Percentiles rank a stretch among this genome's conserved stretches.
These are phyloP conservation scores for Todiramphus saurophagus DNA, from an alignment of 2,113 vertebrate genomes.

Conservation along the genomic window DNA sequence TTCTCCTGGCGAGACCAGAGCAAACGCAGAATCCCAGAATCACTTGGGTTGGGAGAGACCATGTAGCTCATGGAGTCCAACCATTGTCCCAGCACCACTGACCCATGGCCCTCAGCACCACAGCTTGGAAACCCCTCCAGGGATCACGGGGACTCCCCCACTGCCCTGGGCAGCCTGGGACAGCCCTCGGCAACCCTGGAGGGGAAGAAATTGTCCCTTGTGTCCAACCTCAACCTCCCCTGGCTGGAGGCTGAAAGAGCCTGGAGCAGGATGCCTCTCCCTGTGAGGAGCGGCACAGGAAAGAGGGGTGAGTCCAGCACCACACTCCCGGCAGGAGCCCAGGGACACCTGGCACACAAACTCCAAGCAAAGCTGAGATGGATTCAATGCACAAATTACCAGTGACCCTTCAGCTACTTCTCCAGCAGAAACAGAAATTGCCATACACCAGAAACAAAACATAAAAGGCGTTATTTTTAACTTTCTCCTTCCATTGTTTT, in stretches of 20 bases:
- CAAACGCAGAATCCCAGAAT: not conserved
- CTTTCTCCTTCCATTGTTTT: conserved; percentile 44
- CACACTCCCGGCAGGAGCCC: accelerated
- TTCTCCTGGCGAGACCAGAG: not conserved
- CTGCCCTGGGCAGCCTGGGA: not conserved
- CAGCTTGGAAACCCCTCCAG: not conserved
- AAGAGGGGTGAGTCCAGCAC: not conserved
- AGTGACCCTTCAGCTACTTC: not conserved
- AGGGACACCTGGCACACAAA: not conserved
- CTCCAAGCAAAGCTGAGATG: not conserved
- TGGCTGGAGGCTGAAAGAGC: not conserved
- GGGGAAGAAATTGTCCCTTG: not conserved
- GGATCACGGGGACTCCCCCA: not conserved
- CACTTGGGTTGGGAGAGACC: not conserved
- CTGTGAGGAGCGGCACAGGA: accelerated
- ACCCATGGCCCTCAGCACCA: not conserved
- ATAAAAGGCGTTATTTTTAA: not conserved
- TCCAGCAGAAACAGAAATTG: not conserved
- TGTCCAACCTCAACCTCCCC: not conserved
- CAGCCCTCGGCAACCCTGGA: not conserved
- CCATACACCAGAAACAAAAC: not conserved
- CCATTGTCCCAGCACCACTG: not conserved
- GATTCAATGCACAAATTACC: not conserved
- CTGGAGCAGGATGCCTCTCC: not conserved
- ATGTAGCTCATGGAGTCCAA: not conserved